Evolutionary conservation across 2,797 vertebrate genomes (phyloP).

Genomic region (Uromys caudimaculatus): DNA sequence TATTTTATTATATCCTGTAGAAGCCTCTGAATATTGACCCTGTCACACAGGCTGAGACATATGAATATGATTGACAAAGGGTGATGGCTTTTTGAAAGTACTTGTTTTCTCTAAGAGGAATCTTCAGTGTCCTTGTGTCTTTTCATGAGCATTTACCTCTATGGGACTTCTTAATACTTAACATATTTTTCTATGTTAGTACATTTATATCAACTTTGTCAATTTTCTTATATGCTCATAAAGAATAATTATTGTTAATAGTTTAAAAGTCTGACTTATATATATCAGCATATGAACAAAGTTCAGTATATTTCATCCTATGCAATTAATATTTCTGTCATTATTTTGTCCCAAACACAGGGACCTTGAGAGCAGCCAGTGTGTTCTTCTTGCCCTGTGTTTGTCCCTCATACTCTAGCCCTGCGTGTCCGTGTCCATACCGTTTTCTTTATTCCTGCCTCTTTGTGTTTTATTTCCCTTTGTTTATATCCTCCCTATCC

Average conservation of each 20-base stretch:
- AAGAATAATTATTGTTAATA: neutral
- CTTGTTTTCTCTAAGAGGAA: neutral
- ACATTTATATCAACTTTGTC: constrained; percentile 32
- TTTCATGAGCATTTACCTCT: neutral
- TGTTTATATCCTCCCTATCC: constrained; percentile 9
- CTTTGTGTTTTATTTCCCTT: neutral
- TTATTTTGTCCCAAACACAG: neutral
- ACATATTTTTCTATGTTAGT: neutral
- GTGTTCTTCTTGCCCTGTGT: neutral
- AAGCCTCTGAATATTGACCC: neutral
- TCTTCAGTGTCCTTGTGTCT: constrained; percentile 5
- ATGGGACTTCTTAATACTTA: neutral
- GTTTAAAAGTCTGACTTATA: constrained; percentile 43
- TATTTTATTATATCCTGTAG: neutral
- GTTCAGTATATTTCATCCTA: constrained; percentile 28
- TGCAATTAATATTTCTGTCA: constrained; percentile 23
- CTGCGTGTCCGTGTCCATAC: neutral
- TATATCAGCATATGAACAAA: neutral
- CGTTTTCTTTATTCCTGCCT: neutral
- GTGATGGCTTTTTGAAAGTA: constrained; percentile 42
- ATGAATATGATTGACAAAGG: neutral
- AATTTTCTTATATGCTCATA: neutral
- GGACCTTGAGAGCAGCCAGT: neutral
- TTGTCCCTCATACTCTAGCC: neutral
- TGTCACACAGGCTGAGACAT: neutral